Base-by-base conservation (phyloP, 2,797 vertebrate species). In the Sus cebifrons region DNA sequence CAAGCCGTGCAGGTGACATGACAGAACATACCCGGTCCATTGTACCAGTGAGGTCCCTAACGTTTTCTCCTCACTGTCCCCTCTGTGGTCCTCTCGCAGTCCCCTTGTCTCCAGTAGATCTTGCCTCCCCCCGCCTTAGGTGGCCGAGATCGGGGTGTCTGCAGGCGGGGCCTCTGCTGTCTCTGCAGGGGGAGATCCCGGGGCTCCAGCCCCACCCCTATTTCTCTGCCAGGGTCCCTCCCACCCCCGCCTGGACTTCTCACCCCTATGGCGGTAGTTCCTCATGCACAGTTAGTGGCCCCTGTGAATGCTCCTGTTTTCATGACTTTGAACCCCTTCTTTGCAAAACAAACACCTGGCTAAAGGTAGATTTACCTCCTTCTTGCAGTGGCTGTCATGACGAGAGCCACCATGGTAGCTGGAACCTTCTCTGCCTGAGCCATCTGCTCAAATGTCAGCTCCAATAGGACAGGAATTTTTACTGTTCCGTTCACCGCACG, bases 361-460 rank as follows among this genome's bases (percentile, higher is more conserved):
- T 68, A n/a, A 56, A 87, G 81, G 81, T 64, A 40, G 60, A 32
- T 60, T 62, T 60, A 29, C 73, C 36, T 83, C 58, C 20, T 77
- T 90, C 62, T 89, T 83, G 56, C 58, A 44, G 75, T 40, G 78
- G 44, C 70, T 93, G 17, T 65, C 40, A 12, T 49, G 75, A 23
- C 54, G 68, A 82, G 68, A 90, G 54, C 62, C 32, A 32, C 75
- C 52, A 3, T 12, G 52, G 95, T 93, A 85, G 68, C 85, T 36
- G 70, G 85, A 92, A 73, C 70, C 40, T 1, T 93, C 60, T 89
- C 93, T 93, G 82, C 32, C 15, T 25, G 21, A 64, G 32, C 86
- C 86, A 82, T 94, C 89, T 96, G 96, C 85, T 96, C 70, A 86
- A 79, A 89, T 89, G 94, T 71, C 68, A 77, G 86, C 86, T 96